phyloP scores from a whole-genome alignment of 1,140 invertebrate species.

The Scaptodrosophila lebanonensis region DNA sequence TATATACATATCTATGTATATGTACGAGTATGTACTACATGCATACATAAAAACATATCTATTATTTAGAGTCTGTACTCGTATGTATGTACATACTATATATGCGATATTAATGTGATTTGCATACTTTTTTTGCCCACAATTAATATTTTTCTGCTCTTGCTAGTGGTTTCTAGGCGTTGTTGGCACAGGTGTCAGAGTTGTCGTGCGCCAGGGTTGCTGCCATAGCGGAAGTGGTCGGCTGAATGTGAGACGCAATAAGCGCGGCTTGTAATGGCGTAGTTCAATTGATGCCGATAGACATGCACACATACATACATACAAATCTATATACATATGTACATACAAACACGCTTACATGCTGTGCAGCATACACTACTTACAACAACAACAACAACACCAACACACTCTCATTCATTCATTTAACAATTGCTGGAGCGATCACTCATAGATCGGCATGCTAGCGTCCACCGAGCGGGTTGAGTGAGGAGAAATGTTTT shows the following conservation, averaged over 20 bases:
- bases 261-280: background rate
- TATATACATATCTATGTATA: conserved; percentile 17
- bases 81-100: too few species aligned
- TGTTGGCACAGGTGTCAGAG: conserved; percentile 56
- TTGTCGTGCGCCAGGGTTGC: conserved; percentile 40
- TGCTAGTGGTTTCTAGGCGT: background rate
- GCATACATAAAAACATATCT: too few species aligned
- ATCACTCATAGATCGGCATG: background rate
- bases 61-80: too few species aligned
- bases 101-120: conserved; percentile 55
- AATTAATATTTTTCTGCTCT: conserved; percentile 6
- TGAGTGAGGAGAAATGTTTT: conserved; percentile 41
- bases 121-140: conserved; percentile 50
- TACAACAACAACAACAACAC: conserved; percentile 8
- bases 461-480: conserved; percentile 14
- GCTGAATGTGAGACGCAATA: conserved; percentile 18
- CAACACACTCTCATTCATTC: conserved; percentile 10
- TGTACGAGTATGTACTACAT: too few species aligned
- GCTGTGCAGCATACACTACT: conserved; percentile 9
- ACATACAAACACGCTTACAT: conserved; percentile 8
- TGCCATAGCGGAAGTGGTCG: background rate
- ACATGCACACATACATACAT: background rate
- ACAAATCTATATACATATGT: background rate
- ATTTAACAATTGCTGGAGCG: conserved; percentile 7
- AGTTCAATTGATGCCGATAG: conserved; percentile 1